Percentiles rank a stretch among this genome's conserved stretches.
These are phyloP conservation scores for Brenthis daphne DNA, from an alignment of 2,888 invertebrate genomes.

Conservation along the genomic window DNA sequence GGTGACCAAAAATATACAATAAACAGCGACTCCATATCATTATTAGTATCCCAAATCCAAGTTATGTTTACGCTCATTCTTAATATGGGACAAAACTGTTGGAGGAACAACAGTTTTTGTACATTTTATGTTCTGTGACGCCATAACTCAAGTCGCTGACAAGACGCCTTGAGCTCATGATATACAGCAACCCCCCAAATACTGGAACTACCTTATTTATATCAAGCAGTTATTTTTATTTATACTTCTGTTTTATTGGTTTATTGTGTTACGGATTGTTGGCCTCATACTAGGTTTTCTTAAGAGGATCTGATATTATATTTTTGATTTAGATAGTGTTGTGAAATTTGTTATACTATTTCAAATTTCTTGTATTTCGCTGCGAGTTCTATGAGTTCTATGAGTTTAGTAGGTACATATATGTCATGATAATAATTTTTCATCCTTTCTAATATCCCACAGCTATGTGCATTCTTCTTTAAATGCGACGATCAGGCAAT, in stretches of 20 bases:
- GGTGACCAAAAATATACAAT: background rate
- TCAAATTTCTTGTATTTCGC: too few species aligned
- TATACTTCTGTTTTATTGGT: slow-evolving; percentile 52
- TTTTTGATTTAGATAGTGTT: slow-evolving; percentile 14
- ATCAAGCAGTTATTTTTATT: slow-evolving; percentile 54
- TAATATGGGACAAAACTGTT: slow-evolving; percentile 82
- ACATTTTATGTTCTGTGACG: slow-evolving; percentile 82
- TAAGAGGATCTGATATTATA: slow-evolving; percentile 36
- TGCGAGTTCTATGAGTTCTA: too few species aligned
- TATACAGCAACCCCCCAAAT: slow-evolving; percentile 50
- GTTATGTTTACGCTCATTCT: slow-evolving; percentile 81
- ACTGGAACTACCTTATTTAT: slow-evolving; percentile 48
- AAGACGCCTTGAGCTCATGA: slow-evolving; percentile 56
- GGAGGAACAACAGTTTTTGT: slow-evolving; percentile 81
- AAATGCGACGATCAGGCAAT: too few species aligned
- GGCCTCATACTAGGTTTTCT: slow-evolving; percentile 57
- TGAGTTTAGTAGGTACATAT: too few species aligned
- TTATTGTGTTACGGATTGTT: slow-evolving; percentile 70
- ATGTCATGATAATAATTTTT: too few species aligned
- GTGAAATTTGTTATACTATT: background rate
- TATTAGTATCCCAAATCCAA: slow-evolving; percentile 67
- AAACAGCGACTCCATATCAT: slow-evolving; percentile 52
- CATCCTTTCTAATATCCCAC: too few species aligned
- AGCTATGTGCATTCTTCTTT: too few species aligned
- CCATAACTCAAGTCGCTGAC: slow-evolving; percentile 74